phyloP scores from a whole-genome alignment of 2,113 vertebrate species.

The Campylomormyrus tamandua region DNA sequence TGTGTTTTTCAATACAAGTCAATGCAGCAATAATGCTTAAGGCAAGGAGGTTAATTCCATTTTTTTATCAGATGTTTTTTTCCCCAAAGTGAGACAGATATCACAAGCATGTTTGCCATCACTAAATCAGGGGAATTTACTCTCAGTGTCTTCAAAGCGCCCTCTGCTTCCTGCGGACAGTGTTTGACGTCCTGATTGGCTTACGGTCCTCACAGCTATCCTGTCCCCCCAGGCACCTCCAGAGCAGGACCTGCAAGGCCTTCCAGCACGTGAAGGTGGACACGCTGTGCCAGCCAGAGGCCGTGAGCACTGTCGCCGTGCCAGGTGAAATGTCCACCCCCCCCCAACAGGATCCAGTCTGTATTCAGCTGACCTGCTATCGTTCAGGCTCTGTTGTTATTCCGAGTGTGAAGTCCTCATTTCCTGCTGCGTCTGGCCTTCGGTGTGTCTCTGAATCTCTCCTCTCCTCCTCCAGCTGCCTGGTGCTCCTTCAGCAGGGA shows the following conservation, averaged over 20 bases:
- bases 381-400: neutral
- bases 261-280: constrained; percentile 97
- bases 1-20: neutral
- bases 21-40: neutral
- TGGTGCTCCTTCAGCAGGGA: constrained; percentile 87
- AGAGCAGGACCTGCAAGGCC: constrained; percentile 75
- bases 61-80: neutral
- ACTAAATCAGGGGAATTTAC: neutral
- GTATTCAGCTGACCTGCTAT: neutral
- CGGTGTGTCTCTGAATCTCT: neutral
- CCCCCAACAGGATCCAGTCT: neutral
- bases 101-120: neutral
- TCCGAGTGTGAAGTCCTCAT: neutral
- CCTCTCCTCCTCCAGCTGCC: constrained; percentile 62
- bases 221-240: constrained; percentile 70
- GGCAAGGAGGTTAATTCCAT: neutral
- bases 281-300: constrained; percentile 82
- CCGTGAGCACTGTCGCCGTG: constrained; percentile 75
- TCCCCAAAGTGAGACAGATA: neutral
- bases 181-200: neutral
- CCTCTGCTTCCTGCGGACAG: neutral
- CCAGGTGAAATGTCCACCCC: constrained; percentile 67
- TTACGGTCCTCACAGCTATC: neutral
- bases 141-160: neutral
- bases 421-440: neutral